Percentiles rank a stretch among this genome's conserved stretches.
phyloP scores from a whole-genome alignment of 2,113 vertebrate genomes.

The Corydoras maculifer region DNA sequence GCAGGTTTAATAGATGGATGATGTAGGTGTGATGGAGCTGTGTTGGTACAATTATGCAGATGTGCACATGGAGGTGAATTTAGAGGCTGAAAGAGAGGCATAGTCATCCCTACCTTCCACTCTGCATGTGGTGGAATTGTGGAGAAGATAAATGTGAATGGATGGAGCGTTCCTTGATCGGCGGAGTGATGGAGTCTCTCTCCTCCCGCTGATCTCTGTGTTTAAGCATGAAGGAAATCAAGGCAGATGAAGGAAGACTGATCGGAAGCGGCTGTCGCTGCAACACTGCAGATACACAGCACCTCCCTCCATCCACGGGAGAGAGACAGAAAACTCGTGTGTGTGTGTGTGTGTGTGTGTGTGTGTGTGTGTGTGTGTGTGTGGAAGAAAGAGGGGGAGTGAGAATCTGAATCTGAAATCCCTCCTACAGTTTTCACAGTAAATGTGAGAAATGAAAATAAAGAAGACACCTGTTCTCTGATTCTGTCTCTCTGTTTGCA shows the following conservation, averaged over 20 bases:
- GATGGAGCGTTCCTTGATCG: not conserved
- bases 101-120: slow-evolving; percentile 58
- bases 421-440: too few species aligned
- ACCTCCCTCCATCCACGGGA: not conserved
- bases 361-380: not conserved
- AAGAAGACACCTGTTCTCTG: not conserved
- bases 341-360: not conserved
- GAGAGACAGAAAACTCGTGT: not conserved
- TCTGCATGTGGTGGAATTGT: slow-evolving; percentile 49
- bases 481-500: too few species aligned
- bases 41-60: not conserved
- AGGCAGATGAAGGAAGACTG: not conserved
- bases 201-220: not conserved
- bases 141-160: slow-evolving; percentile 48
- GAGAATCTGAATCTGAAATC: not conserved
- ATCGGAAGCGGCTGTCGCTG: not conserved
- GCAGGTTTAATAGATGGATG: not conserved
- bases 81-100: slow-evolving; percentile 3
- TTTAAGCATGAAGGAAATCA: not conserved
- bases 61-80: not conserved
- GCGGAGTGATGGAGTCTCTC: not conserved
- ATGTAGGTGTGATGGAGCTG: not conserved
- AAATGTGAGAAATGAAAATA: not conserved
- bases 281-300: not conserved
- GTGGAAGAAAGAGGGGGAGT: not conserved